Percentiles rank a stretch among this genome's conserved stretches.
Conservation (phyloP, 2,113 vertebrate genomes). For the Corythoichthys haematopterus region DNA sequence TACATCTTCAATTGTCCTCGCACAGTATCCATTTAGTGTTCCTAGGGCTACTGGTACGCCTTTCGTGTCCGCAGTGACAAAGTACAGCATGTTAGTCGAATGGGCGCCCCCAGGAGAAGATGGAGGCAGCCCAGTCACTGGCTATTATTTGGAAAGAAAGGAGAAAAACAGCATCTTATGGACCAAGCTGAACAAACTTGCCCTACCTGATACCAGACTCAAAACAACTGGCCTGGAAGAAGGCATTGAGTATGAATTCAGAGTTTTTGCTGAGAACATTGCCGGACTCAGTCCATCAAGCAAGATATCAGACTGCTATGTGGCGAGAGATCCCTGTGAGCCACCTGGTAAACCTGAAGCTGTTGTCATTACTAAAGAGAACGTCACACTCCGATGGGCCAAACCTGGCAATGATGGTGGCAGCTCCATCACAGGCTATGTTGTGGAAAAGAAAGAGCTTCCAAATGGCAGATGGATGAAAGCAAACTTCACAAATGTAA, state of each 20-base stretch:
- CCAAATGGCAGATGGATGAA: slow-evolving; percentile 97
- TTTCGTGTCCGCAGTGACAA: slow-evolving; percentile 82
- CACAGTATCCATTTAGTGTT: slow-evolving; percentile 90
- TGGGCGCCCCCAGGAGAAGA: slow-evolving; percentile 91
- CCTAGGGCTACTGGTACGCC: slow-evolving; percentile 86
- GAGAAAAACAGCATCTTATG: slow-evolving; percentile 98
- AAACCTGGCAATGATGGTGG: slow-evolving; percentile 93
- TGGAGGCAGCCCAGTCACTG: slow-evolving; percentile 86
- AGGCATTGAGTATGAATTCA: slow-evolving; percentile 96
- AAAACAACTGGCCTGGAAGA: slow-evolving; percentile 92
- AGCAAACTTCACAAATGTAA: slow-evolving; percentile 91
- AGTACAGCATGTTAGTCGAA: slow-evolving; percentile 89
- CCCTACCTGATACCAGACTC: slow-evolving; percentile 83
- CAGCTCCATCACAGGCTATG: slow-evolving; percentile 90
- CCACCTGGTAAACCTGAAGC: slow-evolving; percentile 90
- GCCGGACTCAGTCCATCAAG: slow-evolving; percentile 88
- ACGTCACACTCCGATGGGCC: slow-evolving; percentile 86
- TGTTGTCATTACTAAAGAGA: slow-evolving; percentile 87
- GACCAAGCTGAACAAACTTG: slow-evolving; percentile 88
- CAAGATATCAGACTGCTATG: slow-evolving; percentile 86
- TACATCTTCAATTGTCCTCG: slow-evolving; percentile 81
- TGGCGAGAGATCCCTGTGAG: slow-evolving; percentile 91
- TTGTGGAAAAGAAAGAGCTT: slow-evolving; percentile 91
- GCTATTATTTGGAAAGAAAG: slow-evolving; percentile 95
- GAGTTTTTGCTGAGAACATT: slow-evolving; percentile 91